Conservation (phyloP, 2,888 invertebrate species). For the Pollenia labialis region DNA sequence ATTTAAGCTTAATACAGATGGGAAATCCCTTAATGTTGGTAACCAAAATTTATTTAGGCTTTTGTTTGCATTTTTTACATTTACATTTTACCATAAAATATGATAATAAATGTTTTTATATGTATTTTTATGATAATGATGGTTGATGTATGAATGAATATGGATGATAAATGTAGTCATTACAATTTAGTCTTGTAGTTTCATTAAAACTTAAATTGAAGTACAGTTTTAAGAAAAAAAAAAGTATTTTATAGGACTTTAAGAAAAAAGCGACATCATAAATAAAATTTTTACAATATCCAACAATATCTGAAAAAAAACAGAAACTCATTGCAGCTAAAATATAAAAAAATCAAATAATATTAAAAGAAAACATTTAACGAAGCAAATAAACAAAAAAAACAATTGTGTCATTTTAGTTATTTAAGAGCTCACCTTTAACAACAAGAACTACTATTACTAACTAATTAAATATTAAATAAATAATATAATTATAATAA, state of each 20-base stretch:
- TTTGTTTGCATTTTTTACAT: constrained; percentile 44
- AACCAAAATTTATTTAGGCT: constrained; percentile 20
- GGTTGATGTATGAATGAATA: constrained; percentile 6
- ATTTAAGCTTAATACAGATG: constrained; percentile 40
- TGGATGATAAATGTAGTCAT: constrained; percentile 62
- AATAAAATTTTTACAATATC: constrained; percentile 13
- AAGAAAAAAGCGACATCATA: constrained; percentile 14
- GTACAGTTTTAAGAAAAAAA: constrained; percentile 52
- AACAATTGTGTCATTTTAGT: constrained; percentile 72
- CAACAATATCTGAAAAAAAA: constrained; percentile 25
- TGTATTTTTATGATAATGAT: constrained; percentile 47
- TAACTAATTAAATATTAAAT: constrained; percentile 59
- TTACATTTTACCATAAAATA: constrained; percentile 51
- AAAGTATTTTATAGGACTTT: constrained; percentile 56
- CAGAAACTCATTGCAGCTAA: constrained; percentile 37
- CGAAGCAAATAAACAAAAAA: constrained; percentile 29
- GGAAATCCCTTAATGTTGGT: constrained; percentile 46
- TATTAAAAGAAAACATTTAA: constrained; percentile 35
- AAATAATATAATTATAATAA: constrained; percentile 64
- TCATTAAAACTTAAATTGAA: constrained; percentile 49
- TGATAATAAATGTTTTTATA: constrained; percentile 54
- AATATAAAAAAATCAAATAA: constrained; percentile 33
- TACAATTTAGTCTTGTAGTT: constrained; percentile 68
- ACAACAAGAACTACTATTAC: constrained; percentile 62
- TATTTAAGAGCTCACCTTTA: constrained; percentile 70